phyloP scores from a whole-genome alignment of 2,113 vertebrate species.

The Eonycteris spelaea region DNA sequence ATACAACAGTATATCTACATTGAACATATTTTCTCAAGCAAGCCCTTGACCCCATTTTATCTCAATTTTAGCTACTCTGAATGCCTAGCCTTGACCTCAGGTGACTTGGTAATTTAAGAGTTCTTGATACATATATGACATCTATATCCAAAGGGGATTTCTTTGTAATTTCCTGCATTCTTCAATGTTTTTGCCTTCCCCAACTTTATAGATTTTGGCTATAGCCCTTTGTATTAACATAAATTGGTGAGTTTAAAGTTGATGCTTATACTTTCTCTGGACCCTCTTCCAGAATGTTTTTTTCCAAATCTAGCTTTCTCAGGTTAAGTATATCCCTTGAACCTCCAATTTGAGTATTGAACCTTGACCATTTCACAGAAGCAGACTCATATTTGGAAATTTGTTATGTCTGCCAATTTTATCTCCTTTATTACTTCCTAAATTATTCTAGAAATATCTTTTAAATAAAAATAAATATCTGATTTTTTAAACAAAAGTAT shows the following conservation, averaged over 20 bases:
- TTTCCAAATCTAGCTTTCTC: not conserved
- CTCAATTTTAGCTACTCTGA: not conserved
- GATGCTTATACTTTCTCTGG: not conserved
- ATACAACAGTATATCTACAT: not conserved
- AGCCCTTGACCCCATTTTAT: not conserved
- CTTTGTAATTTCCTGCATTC: not conserved
- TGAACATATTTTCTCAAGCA: not conserved
- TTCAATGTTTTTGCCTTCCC: not conserved
- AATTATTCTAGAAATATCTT: not conserved
- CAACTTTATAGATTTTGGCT: not conserved
- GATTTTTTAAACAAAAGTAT: not conserved
- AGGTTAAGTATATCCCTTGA: not conserved
- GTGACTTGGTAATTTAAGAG: not conserved
- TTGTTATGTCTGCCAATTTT: not conserved
- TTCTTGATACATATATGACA: not conserved
- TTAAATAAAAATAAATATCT: not conserved
- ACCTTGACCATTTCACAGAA: not conserved
- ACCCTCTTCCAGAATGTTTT: not conserved
- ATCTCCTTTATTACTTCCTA: not conserved
- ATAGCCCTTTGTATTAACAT: not conserved
- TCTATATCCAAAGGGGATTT: not conserved
- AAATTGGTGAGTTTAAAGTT: not conserved
- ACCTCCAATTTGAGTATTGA: not conserved
- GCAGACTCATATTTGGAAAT: not conserved
- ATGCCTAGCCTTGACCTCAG: not conserved